A percentile compares a stretch with the other conserved stretches of the same genome.
These are phyloP conservation scores for Tympanuchus pallidicinctus DNA, from an alignment of 2,113 vertebrate genomes.

Conservation along the genomic window DNA sequence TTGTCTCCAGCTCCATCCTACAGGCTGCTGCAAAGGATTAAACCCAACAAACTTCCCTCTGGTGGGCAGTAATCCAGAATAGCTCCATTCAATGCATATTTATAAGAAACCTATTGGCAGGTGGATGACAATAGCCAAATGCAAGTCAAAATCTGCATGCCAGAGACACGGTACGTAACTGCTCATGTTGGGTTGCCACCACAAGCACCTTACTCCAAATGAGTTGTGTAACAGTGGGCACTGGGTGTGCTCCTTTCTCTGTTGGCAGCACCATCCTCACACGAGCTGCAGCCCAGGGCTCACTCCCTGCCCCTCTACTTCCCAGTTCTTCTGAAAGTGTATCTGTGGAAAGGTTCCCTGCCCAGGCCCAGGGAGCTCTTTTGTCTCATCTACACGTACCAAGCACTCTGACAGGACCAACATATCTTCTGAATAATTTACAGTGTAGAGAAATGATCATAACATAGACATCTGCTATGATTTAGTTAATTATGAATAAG, in stretches of 20 bases:
- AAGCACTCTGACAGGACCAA: background rate
- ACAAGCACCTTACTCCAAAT: background rate
- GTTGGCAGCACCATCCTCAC: background rate
- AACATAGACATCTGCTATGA: slow-evolving; percentile 52
- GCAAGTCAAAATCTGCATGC: background rate
- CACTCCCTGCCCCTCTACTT: background rate
- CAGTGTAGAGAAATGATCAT: slow-evolving; percentile 40
- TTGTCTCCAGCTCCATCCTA: background rate
- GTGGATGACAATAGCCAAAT: background rate
- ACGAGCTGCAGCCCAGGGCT: background rate
- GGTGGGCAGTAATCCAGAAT: background rate
- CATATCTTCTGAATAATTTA: slow-evolving; percentile 60
- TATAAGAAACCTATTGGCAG: background rate
- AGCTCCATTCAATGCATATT: background rate
- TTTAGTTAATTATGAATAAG: slow-evolving; percentile 68
- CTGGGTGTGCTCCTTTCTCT: background rate
- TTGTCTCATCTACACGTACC: background rate
- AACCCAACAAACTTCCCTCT: background rate
- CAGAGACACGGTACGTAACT: background rate
- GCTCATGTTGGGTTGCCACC: background rate
- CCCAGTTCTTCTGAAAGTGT: background rate
- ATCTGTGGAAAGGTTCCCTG: background rate
- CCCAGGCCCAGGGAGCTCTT: background rate
- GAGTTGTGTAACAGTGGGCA: background rate
- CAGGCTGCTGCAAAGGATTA: background rate